Evolutionary conservation across 2,113 vertebrate genomes (phyloP), one percentile per base, ranked within the genome.

Genomic region (Talpa occidentalis): DNA sequence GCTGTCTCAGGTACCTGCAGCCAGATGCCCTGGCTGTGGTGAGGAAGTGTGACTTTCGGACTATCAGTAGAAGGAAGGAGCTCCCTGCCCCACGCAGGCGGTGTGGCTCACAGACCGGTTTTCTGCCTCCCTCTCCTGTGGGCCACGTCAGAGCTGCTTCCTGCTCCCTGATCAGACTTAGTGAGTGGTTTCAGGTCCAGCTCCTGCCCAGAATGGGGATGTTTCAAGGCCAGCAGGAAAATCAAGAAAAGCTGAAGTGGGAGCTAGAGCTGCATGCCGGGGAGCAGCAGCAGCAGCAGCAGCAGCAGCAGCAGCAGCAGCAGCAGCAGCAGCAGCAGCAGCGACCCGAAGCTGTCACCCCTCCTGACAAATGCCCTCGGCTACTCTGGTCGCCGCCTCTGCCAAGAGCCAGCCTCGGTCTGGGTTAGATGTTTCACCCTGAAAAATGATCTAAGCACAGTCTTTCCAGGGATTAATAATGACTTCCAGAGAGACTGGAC

Each of bases 381-480:
- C 88, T 17, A 84, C 74, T 79, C 52, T 8, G 17, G 70, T 66
- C 0, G 0, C n/a, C 37, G 56, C 7, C 7, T 82, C 88, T 88
- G 80, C 92, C 84, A 56, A 88, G 66, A 80, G 35, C 40, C 59
- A 54, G 88, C 22, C 67, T 90, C 70, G 37, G 16, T 80, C 44
- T 54, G 54, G 60, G 47, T 47, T 60, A 56, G 72, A 69, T 10
- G 69, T 78, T 52, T 77, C 73, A 40, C 10, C 56, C 54, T 76
- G 60, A 79, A 84, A 86, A 77, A 93, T 81, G 80, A 49, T 67
- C 72, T 42, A 17, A 54, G 35, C 49, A 89, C 40, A 84, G 66
- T 67, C 67, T 87, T 73, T 72, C 81, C 32, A 81, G 60, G 94
- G 70, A 85, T 79, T 94, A 60, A 37, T 76, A 42, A 76, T 17